A percentile compares a stretch with the other conserved stretches of the same genome.
phyloP scores from a whole-genome alignment of 2,888 invertebrate genomes.

The Cyaniris semiargus region DNA sequence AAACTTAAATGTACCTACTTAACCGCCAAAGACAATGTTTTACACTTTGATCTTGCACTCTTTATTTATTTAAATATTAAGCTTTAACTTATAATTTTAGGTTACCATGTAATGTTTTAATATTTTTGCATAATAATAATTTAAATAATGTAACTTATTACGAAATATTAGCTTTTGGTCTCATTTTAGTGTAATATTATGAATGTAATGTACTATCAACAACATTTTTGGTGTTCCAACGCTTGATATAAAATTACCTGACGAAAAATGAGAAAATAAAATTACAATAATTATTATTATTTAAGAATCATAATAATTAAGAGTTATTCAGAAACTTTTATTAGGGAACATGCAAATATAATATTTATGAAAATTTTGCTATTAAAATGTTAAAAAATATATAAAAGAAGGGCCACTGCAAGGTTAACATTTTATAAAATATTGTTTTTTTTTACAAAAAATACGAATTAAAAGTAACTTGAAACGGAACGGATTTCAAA shows the following conservation, averaged over 20 bases:
- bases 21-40: conserved; percentile 25
- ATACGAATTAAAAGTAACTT: no score
- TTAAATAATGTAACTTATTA: background rate
- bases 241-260: background rate
- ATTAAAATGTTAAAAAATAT: no score
- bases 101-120: conserved; percentile 33
- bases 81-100: conserved; percentile 29
- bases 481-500: no score
- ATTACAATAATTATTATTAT: background rate
- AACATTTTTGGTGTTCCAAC: background rate
- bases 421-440: no score
- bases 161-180: conserved; percentile 15
- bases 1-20: conserved; percentile 21
- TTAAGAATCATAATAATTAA: no score
- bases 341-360: no score
- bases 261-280: background rate
- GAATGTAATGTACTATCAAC: background rate
- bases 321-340: no score
- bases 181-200: conserved; percentile 10
- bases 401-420: no score
- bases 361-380: no score
- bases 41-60: background rate
- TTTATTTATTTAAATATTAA: conserved; percentile 24
- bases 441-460: no score
- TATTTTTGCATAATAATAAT: conserved; percentile 1